Evolutionary conservation across 2,888 invertebrate genomes (phyloP), one percentile per base, ranked within the genome.

Genomic region (Andrena marginata): DNA sequence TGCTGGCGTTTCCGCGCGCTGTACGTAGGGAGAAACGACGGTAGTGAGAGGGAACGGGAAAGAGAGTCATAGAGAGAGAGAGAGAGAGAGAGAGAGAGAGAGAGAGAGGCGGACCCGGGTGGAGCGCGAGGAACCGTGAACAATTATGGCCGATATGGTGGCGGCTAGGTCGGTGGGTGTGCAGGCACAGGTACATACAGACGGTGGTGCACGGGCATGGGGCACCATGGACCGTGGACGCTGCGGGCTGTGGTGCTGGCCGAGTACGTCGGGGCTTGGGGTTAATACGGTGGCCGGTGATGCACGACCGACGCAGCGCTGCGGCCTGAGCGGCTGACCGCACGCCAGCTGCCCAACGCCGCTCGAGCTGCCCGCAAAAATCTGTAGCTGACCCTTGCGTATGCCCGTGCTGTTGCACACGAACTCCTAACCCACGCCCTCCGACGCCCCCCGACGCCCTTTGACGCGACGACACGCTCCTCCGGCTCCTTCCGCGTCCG

Each of bases 241-340:
- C 90, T 91, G 90, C 86, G 90, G 90, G 86, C 88, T 89, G 89
- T 87, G 91, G 89, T 89, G 78, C 87, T 85, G 86, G 86, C 88
- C 85, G 90, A 85, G 85, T 84, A 84, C 87, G 89, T 89, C 87
- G 89, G 87, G 89, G 91, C 90, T 92, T 92, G 92, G 92, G 93
- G 93, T 92, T 93, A 93, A 93, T 93, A 93, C 92, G 90, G 92
- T 92, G 93, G 91, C 92, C 90, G 91, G 92, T 93, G 93, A 94
- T 93, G 93, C 93, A 93, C 93, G 93, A 92, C 91, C 92, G 89
- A 92, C 92, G 93, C 92, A 91, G 87, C 91, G 91, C 90, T 92
- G 93, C 89, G 93, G 93, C 90, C 90, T 86, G 84, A 88, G 90
- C 87, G 93, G 93, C 92, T 93, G 90, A 93, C 93, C 93, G 89